Evolutionary conservation across 2,797 vertebrate species (phyloP), one percentile per base, ranked within the genome.

Genomic region (Crenuchus spilurus): DNA sequence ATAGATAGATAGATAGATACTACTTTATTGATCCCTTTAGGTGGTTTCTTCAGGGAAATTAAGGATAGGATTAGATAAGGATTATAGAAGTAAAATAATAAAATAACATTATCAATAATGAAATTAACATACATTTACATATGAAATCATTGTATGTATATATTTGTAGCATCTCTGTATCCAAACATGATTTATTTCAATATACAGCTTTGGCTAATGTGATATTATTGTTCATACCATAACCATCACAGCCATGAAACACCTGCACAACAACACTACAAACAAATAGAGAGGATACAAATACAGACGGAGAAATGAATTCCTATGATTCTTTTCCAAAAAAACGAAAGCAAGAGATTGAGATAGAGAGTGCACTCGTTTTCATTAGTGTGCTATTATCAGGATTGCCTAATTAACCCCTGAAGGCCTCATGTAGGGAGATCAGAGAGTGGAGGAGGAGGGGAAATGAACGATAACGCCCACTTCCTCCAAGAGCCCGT

Each of bases 321-420:
- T 51, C 63, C 46, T 55, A 22, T 49, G 61, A 57, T 54, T 60
- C 55, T 60, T 24, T 49, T 72, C 49, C 30, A 69, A 77, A 75
- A 71, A 51, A 63, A 31, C 55, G 61, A 74, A 35, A 85, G 46
- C 75, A 28, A 60, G 44, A 62, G 46, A 62, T 31, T 44, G 30
- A 67, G 67, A 77, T 76, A 78, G 69, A 82, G 78, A 84, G 76
- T 84, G 76, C 84, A 88, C 87, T 89, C 88, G 77, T 91, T 92
- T 92, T 91, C 87, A 89, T 90, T 90, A 91, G 84, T 85, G 86
- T 89, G 88, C 88, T 85, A 91, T 91, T 92, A 93, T 92, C 89
- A 86, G 78, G 88, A 87, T 80, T 85, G 87, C 85, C 88, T 92
- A 92, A 92, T 93, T 91, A 92, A 92, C 89, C 91, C 91, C 91